phyloP scores from a whole-genome alignment of 2,888 invertebrate species.

The Sinodicranocentrus sp. region DNA sequence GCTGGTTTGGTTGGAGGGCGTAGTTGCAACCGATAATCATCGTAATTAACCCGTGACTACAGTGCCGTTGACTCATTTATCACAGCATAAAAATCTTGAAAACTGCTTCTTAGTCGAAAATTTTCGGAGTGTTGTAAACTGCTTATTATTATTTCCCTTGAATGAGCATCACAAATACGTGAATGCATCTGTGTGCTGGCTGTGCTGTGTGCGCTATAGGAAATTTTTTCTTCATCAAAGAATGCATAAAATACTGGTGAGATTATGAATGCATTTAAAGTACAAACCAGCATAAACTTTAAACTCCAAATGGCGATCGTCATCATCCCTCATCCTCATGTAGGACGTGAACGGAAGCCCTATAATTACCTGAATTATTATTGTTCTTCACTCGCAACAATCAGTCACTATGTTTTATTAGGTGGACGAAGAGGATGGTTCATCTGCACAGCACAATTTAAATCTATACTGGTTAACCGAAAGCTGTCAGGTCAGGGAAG shows the following conservation, averaged over 20 bases:
- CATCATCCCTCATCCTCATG: conserved; percentile 39
- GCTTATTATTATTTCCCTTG: conserved; percentile 50
- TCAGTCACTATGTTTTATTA: conserved; percentile 38
- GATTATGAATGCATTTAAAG: too few relatives aligned
- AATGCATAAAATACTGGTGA: too few relatives aligned
- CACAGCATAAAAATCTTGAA: conserved; percentile 43
- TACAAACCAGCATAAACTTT: too few relatives aligned
- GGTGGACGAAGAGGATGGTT: too few relatives aligned
- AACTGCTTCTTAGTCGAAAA: conserved; percentile 23
- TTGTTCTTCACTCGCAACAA: conserved; percentile 46
- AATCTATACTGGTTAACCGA: neutral
- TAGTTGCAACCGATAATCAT: conserved; percentile 51
- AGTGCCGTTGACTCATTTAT: conserved; percentile 62
- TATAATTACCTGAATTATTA: conserved; percentile 53
- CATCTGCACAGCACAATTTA: neutral
- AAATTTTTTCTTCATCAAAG: too few relatives aligned
- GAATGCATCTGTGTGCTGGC: too few relatives aligned
- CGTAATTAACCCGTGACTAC: conserved; percentile 57
- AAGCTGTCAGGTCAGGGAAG: conserved; percentile 15
- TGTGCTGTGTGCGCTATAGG: neutral
- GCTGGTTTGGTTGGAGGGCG: conserved; percentile 51
- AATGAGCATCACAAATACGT: too few relatives aligned
- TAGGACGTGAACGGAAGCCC: conserved; percentile 61
- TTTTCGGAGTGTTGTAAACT: conserved; percentile 7
- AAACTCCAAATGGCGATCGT: conserved; percentile 29